Conservation (phyloP, 2,797 vertebrate species). For the Pteronotus mesoamericanus region DNA sequence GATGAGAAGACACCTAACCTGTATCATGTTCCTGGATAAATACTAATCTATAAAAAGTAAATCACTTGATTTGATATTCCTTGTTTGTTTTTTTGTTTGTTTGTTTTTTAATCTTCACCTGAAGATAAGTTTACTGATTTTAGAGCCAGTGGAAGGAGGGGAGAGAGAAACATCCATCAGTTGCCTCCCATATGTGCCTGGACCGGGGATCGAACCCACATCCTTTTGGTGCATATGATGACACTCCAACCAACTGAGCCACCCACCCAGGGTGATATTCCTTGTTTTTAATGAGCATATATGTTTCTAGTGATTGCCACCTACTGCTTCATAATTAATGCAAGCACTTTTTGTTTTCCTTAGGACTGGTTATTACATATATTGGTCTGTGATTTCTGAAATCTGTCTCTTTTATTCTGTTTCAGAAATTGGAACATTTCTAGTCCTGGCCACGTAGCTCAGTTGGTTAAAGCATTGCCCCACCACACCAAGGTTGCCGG, state of each 20-base stretch:
- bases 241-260: neutral
- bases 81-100: neutral
- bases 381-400: neutral
- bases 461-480: neutral
- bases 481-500: neutral
- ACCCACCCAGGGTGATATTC: neutral
- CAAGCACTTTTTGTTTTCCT: neutral
- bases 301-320: neutral
- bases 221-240: neutral
- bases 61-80: neutral
- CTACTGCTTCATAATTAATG: neutral
- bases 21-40: neutral
- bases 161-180: neutral
- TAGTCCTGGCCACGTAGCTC: neutral
- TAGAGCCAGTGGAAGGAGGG: neutral
- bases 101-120: neutral
- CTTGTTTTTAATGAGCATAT: neutral
- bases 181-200: neutral
- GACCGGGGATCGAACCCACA: neutral
- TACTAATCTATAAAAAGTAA: neutral
- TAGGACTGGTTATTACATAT: neutral
- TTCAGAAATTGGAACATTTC: neutral
- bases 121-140: neutral
- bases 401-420: neutral
- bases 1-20: neutral